These are phyloP conservation scores for Collichthys lucidus DNA, from an alignment of 2,113 vertebrate species.

Conservation along the genomic window DNA sequence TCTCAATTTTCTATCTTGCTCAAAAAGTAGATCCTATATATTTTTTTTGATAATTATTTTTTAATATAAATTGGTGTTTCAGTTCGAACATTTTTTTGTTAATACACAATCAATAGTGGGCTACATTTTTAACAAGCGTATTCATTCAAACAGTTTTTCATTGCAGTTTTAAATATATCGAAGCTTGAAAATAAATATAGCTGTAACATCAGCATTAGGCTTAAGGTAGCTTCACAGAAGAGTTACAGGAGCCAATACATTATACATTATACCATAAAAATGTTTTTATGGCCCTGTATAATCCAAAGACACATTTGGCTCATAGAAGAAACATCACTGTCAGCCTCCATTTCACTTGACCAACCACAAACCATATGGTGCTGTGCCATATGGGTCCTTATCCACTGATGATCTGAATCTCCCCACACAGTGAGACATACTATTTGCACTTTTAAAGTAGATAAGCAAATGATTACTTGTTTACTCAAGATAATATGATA, in stretches of 20 bases:
- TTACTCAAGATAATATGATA: not conserved
- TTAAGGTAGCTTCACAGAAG: not conserved
- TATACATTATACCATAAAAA: not conserved
- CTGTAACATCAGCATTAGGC: not conserved
- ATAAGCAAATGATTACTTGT: not conserved
- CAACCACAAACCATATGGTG: conserved; percentile 1
- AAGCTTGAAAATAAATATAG: not conserved
- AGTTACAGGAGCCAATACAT: not conserved
- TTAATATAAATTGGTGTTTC: not conserved
- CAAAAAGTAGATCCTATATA: not conserved
- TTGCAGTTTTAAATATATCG: not conserved
- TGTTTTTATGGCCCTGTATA: not conserved
- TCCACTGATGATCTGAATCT: not conserved
- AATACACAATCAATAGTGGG: not conserved
- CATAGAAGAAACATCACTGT: conserved; percentile 4
- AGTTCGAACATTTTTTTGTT: not conserved
- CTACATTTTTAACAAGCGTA: not conserved
- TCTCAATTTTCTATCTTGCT: not conserved
- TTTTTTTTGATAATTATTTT: too few species aligned
- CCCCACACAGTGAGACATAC: not conserved
- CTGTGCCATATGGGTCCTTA: conserved; percentile 3
- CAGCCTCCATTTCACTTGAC: conserved; percentile 1
- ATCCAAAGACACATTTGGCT: not conserved
- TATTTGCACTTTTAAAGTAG: not conserved
- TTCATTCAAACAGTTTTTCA: not conserved